A percentile compares a stretch with the other conserved stretches of the same genome.
phyloP scores from a whole-genome alignment of 2,797 vertebrate genomes.

The Tapirus indicus region DNA sequence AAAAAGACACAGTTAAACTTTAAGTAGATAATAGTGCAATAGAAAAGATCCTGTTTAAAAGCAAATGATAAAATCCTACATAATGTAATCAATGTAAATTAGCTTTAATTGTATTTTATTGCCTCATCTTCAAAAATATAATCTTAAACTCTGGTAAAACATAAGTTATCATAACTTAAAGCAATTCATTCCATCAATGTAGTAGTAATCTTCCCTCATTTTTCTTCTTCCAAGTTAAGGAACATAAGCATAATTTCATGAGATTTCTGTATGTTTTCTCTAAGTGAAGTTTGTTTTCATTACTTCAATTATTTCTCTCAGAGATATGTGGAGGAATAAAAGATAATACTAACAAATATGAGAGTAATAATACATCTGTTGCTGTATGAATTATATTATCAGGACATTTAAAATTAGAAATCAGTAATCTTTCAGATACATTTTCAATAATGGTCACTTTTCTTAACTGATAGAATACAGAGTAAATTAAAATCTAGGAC shows the following conservation, averaged over 20 bases:
- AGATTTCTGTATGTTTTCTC: constrained; percentile 39
- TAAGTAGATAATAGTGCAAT: constrained; percentile 47
- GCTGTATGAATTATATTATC: not conserved
- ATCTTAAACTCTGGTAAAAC: not conserved
- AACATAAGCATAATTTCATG: constrained; percentile 46
- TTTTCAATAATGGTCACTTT: constrained; percentile 45
- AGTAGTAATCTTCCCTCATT: not conserved
- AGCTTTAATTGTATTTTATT: constrained; percentile 62
- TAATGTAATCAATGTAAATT: constrained; percentile 67
- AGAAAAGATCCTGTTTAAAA: constrained; percentile 55
- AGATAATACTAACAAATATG: constrained; percentile 39
- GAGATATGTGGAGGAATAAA: constrained; percentile 19
- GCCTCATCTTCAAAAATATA: constrained; percentile 61
- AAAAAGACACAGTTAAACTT: constrained; percentile 51
- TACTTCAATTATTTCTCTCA: constrained; percentile 44
- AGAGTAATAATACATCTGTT: constrained; percentile 6
- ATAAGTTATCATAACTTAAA: constrained; percentile 54
- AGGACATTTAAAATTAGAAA: constrained; percentile 42
- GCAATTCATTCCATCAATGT: constrained; percentile 17
- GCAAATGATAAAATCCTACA: constrained; percentile 36
- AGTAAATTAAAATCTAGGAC: constrained; percentile 8
- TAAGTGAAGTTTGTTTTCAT: constrained; percentile 42
- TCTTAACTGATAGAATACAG: constrained; percentile 21
- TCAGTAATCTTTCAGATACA: not conserved
- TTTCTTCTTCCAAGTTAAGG: constrained; percentile 39